A percentile compares a stretch with the other conserved stretches of the same genome.
Conservation (phyloP, 2,113 vertebrate species). For the Chlamydotis undulata region DNA sequence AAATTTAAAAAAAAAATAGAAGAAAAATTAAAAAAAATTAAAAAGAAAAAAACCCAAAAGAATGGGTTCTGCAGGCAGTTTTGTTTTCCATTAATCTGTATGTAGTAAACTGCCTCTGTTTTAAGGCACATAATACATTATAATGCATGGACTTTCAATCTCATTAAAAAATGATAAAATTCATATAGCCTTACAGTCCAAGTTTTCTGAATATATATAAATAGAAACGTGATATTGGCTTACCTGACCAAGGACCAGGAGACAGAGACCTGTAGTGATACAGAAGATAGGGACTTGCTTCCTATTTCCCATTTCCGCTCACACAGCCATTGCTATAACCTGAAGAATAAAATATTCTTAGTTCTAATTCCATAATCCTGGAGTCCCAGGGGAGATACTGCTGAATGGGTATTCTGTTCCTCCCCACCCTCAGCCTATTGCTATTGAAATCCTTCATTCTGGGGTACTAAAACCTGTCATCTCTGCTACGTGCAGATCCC, state of each 20-base stretch:
- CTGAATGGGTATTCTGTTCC: background rate
- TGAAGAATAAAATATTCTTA: background rate
- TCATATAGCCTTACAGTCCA: background rate
- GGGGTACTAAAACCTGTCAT: background rate
- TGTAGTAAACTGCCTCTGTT: background rate
- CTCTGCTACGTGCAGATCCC: background rate
- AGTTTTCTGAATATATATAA: background rate
- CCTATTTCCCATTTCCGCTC: background rate
- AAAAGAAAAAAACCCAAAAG: background rate
- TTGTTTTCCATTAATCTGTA: background rate
- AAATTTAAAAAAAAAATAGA: background rate
- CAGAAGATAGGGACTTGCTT: background rate
- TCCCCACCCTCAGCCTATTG: background rate
- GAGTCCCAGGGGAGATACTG: background rate
- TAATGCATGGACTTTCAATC: background rate
- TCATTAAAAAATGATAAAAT: background rate
- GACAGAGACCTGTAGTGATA: background rate
- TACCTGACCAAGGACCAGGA: background rate
- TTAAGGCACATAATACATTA: background rate
- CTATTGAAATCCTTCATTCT: background rate
- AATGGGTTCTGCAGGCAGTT: background rate
- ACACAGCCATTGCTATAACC: fast-evolving
- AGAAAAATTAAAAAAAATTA: no score
- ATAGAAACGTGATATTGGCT: background rate
- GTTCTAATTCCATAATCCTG: background rate